Evolutionary conservation across 2,797 vertebrate species (phyloP), one percentile per base, ranked within the genome.

Genomic region (Enteromius anoplus): DNA sequence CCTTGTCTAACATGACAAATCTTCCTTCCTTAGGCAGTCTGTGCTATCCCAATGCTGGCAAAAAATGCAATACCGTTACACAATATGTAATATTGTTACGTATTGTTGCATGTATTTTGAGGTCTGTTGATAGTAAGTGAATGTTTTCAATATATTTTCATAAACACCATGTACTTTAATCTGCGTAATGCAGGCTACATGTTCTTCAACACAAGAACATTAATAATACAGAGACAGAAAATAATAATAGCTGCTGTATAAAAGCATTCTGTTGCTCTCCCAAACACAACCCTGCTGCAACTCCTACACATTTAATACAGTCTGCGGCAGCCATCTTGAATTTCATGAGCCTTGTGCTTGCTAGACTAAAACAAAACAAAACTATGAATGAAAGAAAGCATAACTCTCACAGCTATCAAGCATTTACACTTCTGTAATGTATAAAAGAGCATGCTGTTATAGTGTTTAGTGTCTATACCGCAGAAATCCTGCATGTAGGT

Each of bases 1-100:
- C 60, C 68, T 58, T 65, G 68, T 79, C 69, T 72, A 60, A 78
- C 29, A 34, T 78, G 82, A 64, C 32, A 78, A 73, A 78, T 79
- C 17, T 72, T 72, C 21, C 15, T 78, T 83, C 32, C 14, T 23
- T 37, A 14, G 42, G 17, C 32, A 4, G 17, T 9, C 15, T 47
- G 23, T 77, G 11, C 58, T 34, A 45, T 70, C 17, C 29, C 37
- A 71, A n/a, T 21, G n/a, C n/a, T 8, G 60, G 60, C 3, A n/a
- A 9, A 69, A 40, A 66, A 65, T 19, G 49, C 49, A 62, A 49
- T 26, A 23, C 55, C 71, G 32, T 81, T 66, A 37, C 69, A 65
- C 70, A 82, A 66, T 29, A 53, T 75, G 32, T 3, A 34, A 64
- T 19, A 26, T 15, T 29, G 40, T 45, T 23, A 79, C 65, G 49